Percentiles rank a stretch among this genome's conserved stretches.
Evolutionary conservation across 2,113 vertebrate species (phyloP).

Genomic region (Bubo scandiacus): DNA sequence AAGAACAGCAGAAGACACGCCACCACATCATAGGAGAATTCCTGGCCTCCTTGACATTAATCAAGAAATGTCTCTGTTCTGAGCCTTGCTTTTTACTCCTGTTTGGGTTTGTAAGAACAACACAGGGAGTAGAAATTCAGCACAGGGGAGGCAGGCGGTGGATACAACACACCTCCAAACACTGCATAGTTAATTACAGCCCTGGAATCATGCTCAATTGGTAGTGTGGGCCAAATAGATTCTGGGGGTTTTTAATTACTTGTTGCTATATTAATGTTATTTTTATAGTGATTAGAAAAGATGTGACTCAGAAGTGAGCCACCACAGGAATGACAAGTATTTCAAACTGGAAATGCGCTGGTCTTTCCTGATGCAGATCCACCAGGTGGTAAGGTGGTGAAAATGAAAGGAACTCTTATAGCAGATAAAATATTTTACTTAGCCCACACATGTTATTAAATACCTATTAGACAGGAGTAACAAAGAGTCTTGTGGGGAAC

Average conservation of each 20-base stretch:
- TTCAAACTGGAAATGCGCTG: background rate
- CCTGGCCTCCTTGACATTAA: background rate
- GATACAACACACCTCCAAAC: background rate
- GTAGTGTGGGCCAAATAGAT: background rate
- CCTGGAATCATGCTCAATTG: background rate
- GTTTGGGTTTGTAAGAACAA: background rate
- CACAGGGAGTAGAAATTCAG: background rate
- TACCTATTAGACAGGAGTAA: background rate
- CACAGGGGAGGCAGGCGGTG: background rate
- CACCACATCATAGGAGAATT: background rate
- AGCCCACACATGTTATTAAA: background rate
- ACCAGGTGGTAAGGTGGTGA: background rate
- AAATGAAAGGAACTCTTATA: background rate
- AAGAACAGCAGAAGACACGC: background rate
- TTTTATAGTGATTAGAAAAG: constrained; percentile 3
- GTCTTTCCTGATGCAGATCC: background rate
- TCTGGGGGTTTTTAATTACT: background rate
- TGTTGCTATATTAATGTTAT: background rate
- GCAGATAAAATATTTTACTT: background rate
- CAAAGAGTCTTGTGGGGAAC: background rate
- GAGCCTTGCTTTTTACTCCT: background rate
- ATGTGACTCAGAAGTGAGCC: constrained; percentile 18
- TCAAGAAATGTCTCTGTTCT: background rate
- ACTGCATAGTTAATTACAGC: background rate
- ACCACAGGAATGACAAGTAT: constrained; percentile 13